Percentiles rank a stretch among this genome's conserved stretches.
Conservation (phyloP, 2,888 invertebrate species). For the Pandemis heparana region DNA sequence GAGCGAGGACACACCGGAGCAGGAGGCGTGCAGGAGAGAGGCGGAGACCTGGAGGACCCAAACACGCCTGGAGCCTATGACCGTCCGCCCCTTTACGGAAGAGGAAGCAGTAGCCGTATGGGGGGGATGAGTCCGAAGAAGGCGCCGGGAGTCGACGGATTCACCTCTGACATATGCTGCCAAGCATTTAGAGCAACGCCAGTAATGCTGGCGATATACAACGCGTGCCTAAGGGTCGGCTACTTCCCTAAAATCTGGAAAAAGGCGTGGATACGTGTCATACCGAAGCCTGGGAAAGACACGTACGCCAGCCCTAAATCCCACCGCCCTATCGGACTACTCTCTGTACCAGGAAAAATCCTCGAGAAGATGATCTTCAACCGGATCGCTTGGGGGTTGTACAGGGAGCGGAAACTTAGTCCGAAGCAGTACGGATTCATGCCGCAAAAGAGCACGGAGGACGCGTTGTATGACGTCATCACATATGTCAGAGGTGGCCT, state of each 20-base stretch:
- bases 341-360: background rate
- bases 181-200: background rate
- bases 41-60: background rate
- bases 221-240: background rate
- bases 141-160: background rate
- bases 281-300: background rate
- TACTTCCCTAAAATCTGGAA: background rate
- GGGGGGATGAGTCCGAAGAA: background rate
- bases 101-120: background rate
- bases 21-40: background rate
- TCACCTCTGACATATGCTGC: background rate
- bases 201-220: background rate
- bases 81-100: background rate
- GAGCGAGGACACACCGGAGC: background rate
- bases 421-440: constrained; percentile 1
- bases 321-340: background rate
- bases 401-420: background rate
- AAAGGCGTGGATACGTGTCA: background rate
- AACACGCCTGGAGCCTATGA: background rate
- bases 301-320: background rate
- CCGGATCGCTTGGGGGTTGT: background rate
- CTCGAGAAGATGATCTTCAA: background rate
- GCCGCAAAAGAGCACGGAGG: constrained; percentile 22
- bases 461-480: constrained; percentile 16
- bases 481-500: background rate